phyloP scores from a whole-genome alignment of 1,140 invertebrate genomes.

The Drosophila nigromelanica region DNA sequence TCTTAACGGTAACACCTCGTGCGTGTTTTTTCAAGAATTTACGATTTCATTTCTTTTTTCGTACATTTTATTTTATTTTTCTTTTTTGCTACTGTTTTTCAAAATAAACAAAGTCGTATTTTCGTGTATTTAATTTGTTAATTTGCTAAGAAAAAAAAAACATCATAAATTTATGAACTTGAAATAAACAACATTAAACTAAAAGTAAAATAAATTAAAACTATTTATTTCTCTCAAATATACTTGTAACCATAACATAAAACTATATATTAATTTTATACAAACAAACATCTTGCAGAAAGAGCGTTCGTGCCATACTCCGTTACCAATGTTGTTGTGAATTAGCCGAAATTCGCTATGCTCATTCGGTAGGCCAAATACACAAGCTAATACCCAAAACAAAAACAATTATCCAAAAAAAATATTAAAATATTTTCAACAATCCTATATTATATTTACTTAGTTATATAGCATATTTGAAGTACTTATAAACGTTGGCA shows the following conservation, averaged over 20 bases:
- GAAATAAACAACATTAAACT: slow-evolving; percentile 29
- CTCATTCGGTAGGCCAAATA: slow-evolving; percentile 84
- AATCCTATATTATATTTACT: slow-evolving; percentile 9
- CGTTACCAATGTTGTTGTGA: slow-evolving; percentile 84
- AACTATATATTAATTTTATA: slow-evolving; percentile 78
- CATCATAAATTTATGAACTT: slow-evolving; percentile 25
- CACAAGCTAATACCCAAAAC: slow-evolving; percentile 60
- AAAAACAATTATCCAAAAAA: slow-evolving; percentile 9
- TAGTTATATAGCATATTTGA: slow-evolving; percentile 37
- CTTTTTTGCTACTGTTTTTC: slow-evolving; percentile 22
- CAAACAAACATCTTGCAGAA: slow-evolving; percentile 84
- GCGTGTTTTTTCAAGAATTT: slow-evolving; percentile 68
- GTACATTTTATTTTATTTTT: too few species aligned
- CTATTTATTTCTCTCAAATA: slow-evolving; percentile 37
- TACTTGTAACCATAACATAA: slow-evolving; percentile 62
- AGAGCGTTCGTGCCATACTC: slow-evolving; percentile 84
- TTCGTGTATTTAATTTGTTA: slow-evolving; percentile 12
- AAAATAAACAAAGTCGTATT: slow-evolving; percentile 1
- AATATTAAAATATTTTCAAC: slow-evolving; percentile 15
- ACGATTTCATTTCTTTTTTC: slow-evolving; percentile 16
- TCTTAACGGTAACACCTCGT: slow-evolving; percentile 62
- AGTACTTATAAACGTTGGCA: slow-evolving; percentile 41
- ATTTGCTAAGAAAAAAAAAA: slow-evolving; percentile 18
- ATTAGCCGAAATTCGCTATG: slow-evolving; percentile 84
- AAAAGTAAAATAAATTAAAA: slow-evolving; percentile 32